These are phyloP conservation scores for Anthopleura sola DNA, from an alignment of 64 coral and sea anemone genomes.

Conservation along the genomic window DNA sequence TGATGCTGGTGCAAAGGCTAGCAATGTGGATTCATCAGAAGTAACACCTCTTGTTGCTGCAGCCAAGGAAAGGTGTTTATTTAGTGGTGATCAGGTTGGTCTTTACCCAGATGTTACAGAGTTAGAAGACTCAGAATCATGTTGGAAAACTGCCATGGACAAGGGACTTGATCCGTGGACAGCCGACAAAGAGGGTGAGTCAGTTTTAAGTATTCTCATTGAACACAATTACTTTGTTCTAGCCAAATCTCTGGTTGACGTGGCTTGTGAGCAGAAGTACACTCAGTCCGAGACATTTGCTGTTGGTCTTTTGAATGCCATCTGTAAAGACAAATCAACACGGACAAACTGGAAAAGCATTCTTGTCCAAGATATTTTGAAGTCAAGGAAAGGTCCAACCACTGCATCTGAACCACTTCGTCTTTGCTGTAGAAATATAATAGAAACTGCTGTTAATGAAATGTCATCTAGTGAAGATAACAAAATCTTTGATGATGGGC, in stretches of 20 bases:
- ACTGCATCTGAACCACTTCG: background rate
- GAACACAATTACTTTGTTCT: too few relatives aligned
- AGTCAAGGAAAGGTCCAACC: background rate
- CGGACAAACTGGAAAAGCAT: background rate
- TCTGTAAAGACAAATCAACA: background rate
- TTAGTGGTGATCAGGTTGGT: background rate
- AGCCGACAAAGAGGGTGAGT: background rate
- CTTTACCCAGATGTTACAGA: background rate
- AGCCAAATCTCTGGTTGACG: too few relatives aligned
- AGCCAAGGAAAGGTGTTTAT: background rate
- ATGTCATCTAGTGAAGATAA: background rate
- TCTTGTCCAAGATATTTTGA: background rate
- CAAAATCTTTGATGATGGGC: too few relatives aligned
- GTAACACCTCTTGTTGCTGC: background rate
- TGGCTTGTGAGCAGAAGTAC: background rate
- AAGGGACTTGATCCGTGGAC: conserved; percentile 10
- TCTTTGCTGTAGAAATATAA: background rate
- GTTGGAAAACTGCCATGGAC: background rate
- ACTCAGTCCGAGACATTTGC: background rate
- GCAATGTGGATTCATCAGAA: background rate
- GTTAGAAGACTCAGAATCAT: background rate
- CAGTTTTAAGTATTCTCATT: too few relatives aligned
- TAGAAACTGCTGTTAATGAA: background rate
- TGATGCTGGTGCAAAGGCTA: background rate
- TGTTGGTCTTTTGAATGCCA: background rate